Evolutionary conservation across 2,113 vertebrate genomes (phyloP).

Genomic region (Agelaius tricolor): DNA sequence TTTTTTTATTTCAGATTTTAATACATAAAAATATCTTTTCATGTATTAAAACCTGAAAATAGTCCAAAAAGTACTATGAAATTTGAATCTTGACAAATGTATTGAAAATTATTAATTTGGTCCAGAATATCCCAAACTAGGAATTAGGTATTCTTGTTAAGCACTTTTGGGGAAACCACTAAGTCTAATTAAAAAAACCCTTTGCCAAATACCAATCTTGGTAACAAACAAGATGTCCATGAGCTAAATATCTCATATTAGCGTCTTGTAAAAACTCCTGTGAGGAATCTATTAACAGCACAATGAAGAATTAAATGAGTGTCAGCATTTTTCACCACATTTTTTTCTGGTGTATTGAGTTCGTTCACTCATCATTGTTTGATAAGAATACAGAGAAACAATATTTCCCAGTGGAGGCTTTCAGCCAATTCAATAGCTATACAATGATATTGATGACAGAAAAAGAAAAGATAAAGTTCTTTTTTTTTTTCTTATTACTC

Average conservation of each 20-base stretch:
- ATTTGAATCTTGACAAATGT: not conserved
- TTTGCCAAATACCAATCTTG: not conserved
- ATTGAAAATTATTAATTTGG: not conserved
- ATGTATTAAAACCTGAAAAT: not conserved
- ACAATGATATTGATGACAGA: not conserved
- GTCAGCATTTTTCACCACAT: not conserved
- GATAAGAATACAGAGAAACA: not conserved
- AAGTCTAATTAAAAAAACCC: not conserved
- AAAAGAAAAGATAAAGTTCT: not conserved
- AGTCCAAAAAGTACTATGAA: rapidly evolving
- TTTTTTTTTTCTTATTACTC: not conserved
- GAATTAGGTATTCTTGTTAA: not conserved
- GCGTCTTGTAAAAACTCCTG: not conserved
- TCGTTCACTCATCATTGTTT: not conserved
- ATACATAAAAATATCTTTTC: not conserved
- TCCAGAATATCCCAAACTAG: not conserved
- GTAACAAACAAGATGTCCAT: not conserved
- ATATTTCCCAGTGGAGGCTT: not conserved
- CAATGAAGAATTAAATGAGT: not conserved
- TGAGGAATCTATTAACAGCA: not conserved
- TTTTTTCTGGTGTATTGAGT: not conserved
- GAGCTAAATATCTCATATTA: not conserved
- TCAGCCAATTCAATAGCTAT: not conserved
- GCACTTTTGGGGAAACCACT: not conserved
- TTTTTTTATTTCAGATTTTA: too few relatives aligned